Percentiles rank a stretch among this genome's conserved stretches.
Evolutionary conservation across 2,888 invertebrate genomes (phyloP).

Genomic region (Acleris sparsana): DNA sequence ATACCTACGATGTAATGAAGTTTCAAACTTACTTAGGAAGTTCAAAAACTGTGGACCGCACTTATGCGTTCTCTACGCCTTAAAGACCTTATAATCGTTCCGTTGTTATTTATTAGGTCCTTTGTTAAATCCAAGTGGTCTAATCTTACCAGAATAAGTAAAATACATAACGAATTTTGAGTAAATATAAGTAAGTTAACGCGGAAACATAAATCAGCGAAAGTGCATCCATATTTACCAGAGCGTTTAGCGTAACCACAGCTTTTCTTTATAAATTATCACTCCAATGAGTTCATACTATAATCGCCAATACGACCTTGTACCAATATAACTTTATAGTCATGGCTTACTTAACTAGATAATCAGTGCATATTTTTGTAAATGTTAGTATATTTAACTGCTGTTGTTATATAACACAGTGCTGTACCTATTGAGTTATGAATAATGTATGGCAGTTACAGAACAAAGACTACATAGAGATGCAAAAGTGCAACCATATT

Average conservation of each 20-base stretch:
- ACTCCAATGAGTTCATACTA: slow-evolving; percentile 28
- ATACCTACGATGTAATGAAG: slow-evolving; percentile 4
- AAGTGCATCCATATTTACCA: slow-evolving; percentile 43
- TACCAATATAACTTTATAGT: slow-evolving; percentile 20
- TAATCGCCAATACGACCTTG: slow-evolving; percentile 34
- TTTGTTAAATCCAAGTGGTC: too few species aligned
- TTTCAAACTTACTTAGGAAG: slow-evolving; percentile 4
- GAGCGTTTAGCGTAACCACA: slow-evolving; percentile 46
- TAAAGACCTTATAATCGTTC: too few species aligned
- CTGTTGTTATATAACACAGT: slow-evolving; percentile 5
- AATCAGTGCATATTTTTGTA: slow-evolving; percentile 5
- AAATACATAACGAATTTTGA: neutral
- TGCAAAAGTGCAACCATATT: slow-evolving; percentile 3
- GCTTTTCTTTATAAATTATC: slow-evolving; percentile 40
- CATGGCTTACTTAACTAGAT: slow-evolving; percentile 4
- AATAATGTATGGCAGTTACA: slow-evolving; percentile 10
- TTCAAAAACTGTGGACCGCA: neutral
- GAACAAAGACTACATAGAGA: slow-evolving; percentile 15
- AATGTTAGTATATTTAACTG: slow-evolving; percentile 14
- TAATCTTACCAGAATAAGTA: neutral
- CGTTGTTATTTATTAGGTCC: too few species aligned
- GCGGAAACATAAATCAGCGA: slow-evolving; percentile 39
- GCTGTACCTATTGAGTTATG: slow-evolving; percentile 4
- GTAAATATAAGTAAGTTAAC: slow-evolving; percentile 8
- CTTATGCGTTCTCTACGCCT: too few species aligned